These are phyloP conservation scores for Mixornis gularis DNA, from an alignment of 2,113 vertebrate species.

Conservation along the genomic window DNA sequence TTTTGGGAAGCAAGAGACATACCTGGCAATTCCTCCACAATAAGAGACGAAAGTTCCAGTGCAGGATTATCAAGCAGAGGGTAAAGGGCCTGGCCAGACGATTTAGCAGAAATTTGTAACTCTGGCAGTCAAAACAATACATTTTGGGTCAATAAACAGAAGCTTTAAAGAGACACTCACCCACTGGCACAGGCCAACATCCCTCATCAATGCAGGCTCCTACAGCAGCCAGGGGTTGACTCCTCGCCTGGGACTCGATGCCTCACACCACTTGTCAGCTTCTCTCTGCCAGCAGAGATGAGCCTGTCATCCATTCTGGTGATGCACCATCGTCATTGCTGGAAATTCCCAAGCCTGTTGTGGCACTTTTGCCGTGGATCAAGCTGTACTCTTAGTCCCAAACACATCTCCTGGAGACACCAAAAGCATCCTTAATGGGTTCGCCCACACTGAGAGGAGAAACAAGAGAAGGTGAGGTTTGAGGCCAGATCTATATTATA, in stretches of 20 bases:
- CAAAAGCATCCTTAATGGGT: background rate
- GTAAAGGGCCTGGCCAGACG: fast-evolving
- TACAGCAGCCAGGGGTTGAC: background rate
- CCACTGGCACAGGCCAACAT: too few relatives aligned
- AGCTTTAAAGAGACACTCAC: fast-evolving
- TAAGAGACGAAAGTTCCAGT: background rate
- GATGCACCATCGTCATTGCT: background rate
- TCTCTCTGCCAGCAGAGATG: background rate
- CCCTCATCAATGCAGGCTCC: background rate
- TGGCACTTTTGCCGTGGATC: background rate
- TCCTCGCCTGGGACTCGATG: fast-evolving
- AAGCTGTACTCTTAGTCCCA: background rate
- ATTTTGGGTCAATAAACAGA: background rate
- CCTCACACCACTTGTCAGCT: background rate
- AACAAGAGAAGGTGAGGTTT: background rate
- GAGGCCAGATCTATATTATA: background rate
- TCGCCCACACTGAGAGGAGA: background rate
- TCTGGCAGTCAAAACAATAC: background rate
- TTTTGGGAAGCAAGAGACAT: background rate
- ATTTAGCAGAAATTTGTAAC: background rate
- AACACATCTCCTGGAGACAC: background rate
- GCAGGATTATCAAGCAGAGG: background rate
- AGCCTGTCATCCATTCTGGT: background rate
- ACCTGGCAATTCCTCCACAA: background rate
- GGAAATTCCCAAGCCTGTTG: fast-evolving